phyloP scores from a whole-genome alignment of 2,113 vertebrate genomes.

The Atlantisia rogersi region DNA sequence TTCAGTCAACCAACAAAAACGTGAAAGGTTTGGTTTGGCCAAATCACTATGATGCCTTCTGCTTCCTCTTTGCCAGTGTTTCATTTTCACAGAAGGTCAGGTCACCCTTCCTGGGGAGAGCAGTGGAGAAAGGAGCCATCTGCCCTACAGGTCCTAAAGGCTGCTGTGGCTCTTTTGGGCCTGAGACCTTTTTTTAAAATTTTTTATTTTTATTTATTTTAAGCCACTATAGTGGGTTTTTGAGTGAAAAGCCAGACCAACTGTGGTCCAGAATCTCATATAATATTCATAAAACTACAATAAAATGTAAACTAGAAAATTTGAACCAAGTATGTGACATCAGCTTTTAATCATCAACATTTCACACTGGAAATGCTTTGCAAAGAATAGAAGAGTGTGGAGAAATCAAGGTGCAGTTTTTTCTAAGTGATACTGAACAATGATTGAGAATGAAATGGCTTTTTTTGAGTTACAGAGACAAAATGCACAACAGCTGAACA shows the following conservation, averaged over 20 bases:
- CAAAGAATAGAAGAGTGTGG: background rate
- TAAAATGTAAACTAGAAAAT: background rate
- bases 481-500: background rate
- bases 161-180: background rate
- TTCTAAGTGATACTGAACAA: conserved; percentile 11
- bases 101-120: background rate
- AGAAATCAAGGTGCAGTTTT: background rate
- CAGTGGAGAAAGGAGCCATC: background rate
- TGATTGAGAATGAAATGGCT: background rate
- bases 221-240: background rate
- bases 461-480: background rate
- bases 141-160: background rate
- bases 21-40: fast-evolving
- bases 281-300: background rate
- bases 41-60: background rate
- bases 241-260: background rate
- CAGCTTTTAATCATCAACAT: background rate
- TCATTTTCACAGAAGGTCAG: background rate
- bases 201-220: background rate
- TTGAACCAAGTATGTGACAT: background rate
- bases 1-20: background rate
- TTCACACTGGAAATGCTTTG: background rate
- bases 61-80: background rate
- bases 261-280: background rate
- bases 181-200: background rate